Evolutionary conservation across 2,113 vertebrate genomes (phyloP).

Genomic region (Phrynocephalus versicolor): DNA sequence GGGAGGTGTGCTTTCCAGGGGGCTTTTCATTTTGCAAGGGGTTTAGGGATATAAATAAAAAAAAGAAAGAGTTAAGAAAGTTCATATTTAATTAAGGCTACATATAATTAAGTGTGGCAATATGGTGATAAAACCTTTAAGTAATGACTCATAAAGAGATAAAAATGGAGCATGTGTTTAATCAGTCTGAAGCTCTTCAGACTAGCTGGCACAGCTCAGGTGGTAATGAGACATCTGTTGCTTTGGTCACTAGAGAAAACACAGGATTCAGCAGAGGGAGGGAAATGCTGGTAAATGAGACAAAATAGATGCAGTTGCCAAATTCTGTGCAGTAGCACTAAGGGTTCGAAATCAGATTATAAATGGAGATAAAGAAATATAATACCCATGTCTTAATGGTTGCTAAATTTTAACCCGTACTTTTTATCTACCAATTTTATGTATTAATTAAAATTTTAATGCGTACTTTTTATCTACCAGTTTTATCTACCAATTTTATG

Average conservation of each 20-base stretch:
- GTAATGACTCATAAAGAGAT: constrained; percentile 80
- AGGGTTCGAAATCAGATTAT: too few relatives aligned
- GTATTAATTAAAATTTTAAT: too few relatives aligned
- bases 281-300: neutral
- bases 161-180: constrained; percentile 80
- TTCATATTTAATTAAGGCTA: constrained; percentile 76
- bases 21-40: constrained; percentile 63
- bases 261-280: constrained; percentile 29
- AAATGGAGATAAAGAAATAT: too few relatives aligned
- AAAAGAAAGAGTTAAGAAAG: constrained; percentile 65
- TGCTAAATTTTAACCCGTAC: too few relatives aligned
- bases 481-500: too few relatives aligned
- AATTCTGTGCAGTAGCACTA: too few relatives aligned
- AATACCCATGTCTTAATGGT: too few relatives aligned
- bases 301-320: constrained; percentile 41
- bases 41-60: constrained; percentile 66
- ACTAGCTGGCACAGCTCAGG: constrained; percentile 73
- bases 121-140: constrained; percentile 81
- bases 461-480: too few relatives aligned
- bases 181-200: constrained; percentile 74
- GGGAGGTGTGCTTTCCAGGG: too few relatives aligned
- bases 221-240: constrained; percentile 82
- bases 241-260: constrained; percentile 65
- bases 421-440: too few relatives aligned
- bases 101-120: constrained; percentile 77